Evolutionary conservation across 2,888 invertebrate species (phyloP).

Genomic region (Cryptops parisi): DNA sequence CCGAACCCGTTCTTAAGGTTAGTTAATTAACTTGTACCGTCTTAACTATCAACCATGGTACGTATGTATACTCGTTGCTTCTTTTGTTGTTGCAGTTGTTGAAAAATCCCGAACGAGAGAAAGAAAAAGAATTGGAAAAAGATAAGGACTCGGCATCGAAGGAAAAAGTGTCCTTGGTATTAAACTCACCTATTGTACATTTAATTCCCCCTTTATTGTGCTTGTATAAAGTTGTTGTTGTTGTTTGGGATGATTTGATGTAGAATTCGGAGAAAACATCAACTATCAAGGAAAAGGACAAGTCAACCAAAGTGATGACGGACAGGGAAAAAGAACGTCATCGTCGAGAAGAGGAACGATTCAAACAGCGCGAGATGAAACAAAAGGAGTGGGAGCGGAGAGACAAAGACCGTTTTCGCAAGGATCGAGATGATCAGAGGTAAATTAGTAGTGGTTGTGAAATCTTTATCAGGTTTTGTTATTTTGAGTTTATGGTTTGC

Average conservation of each 20-base stretch:
- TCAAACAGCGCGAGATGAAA: constrained; percentile 12
- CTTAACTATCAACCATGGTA: not conserved
- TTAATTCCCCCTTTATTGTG: no score
- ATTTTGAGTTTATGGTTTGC: no score
- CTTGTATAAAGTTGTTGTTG: no score
- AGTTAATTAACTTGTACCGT: not conserved
- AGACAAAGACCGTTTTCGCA: constrained; percentile 11
- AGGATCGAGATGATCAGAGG: constrained; percentile 6
- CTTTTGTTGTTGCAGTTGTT: constrained; percentile 8
- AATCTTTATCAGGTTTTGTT: no score
- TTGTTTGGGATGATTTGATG: no score
- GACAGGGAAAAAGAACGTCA: constrained; percentile 15
- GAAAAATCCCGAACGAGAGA: constrained; percentile 19
- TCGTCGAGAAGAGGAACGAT: constrained; percentile 14
- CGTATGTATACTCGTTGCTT: not conserved
- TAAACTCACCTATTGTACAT: no score
- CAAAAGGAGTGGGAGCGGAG: constrained; percentile 10
- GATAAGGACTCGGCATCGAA: not conserved
- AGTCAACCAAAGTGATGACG: not conserved
- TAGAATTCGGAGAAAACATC: no score
- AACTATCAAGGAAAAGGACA: not conserved
- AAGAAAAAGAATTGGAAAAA: constrained; percentile 18
- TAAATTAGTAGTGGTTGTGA: constrained; percentile 1
- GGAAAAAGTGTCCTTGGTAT: no score
- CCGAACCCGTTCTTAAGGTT: constrained; percentile 13